Base-by-base conservation (phyloP, 2,888 invertebrate species). In the Geotrupes spiniger region DNA sequence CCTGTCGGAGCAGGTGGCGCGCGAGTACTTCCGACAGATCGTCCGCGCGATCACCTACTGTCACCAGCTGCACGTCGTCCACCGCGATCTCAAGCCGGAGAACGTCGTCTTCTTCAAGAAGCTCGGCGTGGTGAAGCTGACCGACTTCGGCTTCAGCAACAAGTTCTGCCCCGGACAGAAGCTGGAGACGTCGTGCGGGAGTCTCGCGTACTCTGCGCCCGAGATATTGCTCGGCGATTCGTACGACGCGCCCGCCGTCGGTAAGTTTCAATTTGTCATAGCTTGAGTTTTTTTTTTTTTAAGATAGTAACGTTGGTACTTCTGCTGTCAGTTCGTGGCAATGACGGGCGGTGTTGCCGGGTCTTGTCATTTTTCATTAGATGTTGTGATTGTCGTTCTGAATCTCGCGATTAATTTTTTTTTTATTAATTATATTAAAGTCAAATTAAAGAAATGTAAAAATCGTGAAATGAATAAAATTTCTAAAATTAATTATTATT, bases 91-190 rank as follows among this genome's bases (percentile, higher is more conserved):
- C 58, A 99, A 99, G 76, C 99, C 98, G 9, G 99, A 99, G 76
- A 99, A 99, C 79, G 98, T 99, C 50, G 96, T 99, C 40, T 98
- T 98, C 77, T 99, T 99, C 74, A 94, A 97, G 75, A 93, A 95
- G 76, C 78, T 92, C 63, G 95, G 95, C 48, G 84, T 94, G 71
- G 98, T 99, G 25, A 99, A 99, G 78, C 80, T 99, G 69, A 99
- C 99, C 52, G 99, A 99, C 76, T 99, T 99, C 78, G 99, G 96
- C 59, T 88, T 85, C 71, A 97, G 97, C 76, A 99, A 99, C 78
- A 87, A 89, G 74, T 92, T 92, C 74, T 92, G 88, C 68, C 97
- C 97, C 14, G 98, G 97, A 40, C 92, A 94, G 74, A 95, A 96
- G 71, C 74, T 98, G 67, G 94, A 95, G 73, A 99, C 99, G 14